These are phyloP conservation scores for Caenorhabditis sinica DNA, from an alignment of 2,888 invertebrate species.

Conservation along the genomic window DNA sequence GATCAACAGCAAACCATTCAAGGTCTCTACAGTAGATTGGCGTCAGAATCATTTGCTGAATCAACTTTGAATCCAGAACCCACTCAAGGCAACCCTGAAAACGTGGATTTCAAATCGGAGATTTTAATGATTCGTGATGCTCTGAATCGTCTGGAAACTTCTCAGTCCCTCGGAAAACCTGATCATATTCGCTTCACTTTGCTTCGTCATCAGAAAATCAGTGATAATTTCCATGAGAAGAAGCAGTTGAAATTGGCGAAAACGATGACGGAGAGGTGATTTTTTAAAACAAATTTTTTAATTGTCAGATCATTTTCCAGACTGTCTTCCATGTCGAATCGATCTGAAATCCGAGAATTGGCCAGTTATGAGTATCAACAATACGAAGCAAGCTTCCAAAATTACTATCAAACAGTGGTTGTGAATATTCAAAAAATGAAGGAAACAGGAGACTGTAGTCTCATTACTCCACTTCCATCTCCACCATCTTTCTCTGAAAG, in stretches of 20 bases:
- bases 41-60: no score
- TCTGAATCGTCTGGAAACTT: not conserved
- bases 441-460: not conserved
- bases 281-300: not conserved
- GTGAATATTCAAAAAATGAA: not conserved
- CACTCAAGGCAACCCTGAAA: no score
- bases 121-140: not conserved
- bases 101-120: not conserved
- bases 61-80: no score
- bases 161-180: not conserved
- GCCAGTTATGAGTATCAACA: no score
- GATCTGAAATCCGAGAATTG: not conserved
- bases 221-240: not conserved
- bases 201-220: not conserved
- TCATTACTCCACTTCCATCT: not conserved
- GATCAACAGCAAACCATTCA: not conserved
- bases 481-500: not conserved
- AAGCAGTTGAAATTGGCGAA: not conserved
- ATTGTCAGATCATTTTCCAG: not conserved
- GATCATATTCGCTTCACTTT: not conserved
- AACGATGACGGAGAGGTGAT: not conserved
- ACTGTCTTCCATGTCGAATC: not conserved
- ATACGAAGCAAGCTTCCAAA: no score
- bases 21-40: no score
- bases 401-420: no score